Evolutionary conservation across 2,113 vertebrate genomes (phyloP).

Genomic region (Redunca redunca): DNA sequence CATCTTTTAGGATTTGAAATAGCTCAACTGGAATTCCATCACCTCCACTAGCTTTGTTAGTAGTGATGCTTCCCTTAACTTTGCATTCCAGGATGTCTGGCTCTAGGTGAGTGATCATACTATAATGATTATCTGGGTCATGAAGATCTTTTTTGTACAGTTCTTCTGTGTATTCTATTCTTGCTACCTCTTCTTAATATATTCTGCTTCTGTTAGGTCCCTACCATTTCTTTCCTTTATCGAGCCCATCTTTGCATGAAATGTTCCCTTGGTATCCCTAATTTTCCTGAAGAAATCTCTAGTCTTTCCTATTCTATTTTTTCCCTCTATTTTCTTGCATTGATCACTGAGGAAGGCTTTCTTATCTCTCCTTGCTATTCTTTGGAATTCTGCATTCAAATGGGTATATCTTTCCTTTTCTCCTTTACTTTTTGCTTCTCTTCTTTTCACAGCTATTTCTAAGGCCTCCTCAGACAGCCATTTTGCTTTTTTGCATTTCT

Average conservation of each 20-base stretch:
- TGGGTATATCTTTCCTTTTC: background rate
- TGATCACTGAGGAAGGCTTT: background rate
- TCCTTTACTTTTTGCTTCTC: background rate
- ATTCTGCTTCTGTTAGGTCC: background rate
- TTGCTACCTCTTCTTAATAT: background rate
- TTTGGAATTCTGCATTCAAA: background rate
- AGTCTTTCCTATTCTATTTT: background rate
- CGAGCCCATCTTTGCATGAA: background rate
- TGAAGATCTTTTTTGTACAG: background rate
- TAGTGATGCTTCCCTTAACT: background rate
- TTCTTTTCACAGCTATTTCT: background rate
- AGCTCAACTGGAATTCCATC: background rate
- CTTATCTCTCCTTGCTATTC: background rate
- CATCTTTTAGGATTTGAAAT: background rate
- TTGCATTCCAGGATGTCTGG: background rate
- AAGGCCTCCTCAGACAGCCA: background rate
- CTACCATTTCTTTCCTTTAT: background rate
- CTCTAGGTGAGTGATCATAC: background rate
- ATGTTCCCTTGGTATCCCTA: background rate
- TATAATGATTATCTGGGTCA: background rate
- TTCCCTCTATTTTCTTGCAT: background rate
- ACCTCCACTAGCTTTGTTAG: accelerated
- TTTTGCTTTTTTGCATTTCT: background rate
- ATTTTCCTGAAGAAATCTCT: background rate
- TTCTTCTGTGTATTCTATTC: background rate